These are phyloP conservation scores for Phrynocephalus guinanensis DNA, from an alignment of 2,797 vertebrate genomes.

Conservation along the genomic window DNA sequence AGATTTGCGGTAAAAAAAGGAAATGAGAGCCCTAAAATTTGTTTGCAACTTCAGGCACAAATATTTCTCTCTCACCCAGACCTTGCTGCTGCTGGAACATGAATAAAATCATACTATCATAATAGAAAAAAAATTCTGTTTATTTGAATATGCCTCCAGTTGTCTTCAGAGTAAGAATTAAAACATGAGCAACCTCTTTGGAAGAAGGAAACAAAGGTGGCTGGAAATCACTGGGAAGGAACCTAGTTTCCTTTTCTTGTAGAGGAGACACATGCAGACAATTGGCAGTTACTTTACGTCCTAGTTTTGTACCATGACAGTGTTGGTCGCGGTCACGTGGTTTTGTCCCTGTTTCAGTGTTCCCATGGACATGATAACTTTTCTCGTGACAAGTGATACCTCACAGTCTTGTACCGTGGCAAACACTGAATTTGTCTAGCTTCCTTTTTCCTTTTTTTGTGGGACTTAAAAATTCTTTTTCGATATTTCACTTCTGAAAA, in stretches of 20 bases:
- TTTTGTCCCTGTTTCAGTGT: too few relatives aligned
- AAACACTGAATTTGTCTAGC: too few relatives aligned
- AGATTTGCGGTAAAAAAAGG: neutral
- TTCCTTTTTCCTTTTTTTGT: too few relatives aligned
- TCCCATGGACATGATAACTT: too few relatives aligned
- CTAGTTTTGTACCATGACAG: too few relatives aligned
- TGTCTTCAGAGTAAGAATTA: neutral
- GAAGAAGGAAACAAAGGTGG: neutral
- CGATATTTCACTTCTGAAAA: too few relatives aligned
- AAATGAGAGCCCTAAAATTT: neutral
- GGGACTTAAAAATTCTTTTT: too few relatives aligned
- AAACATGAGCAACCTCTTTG: neutral
- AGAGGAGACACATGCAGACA: neutral
- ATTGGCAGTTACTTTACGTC: too few relatives aligned
- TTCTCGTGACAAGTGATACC: too few relatives aligned
- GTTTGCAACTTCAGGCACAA: neutral
- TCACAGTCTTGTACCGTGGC: too few relatives aligned
- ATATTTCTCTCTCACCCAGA: too few relatives aligned
- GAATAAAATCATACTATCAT: neutral
- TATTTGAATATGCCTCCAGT: neutral
- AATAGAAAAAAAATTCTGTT: neutral
- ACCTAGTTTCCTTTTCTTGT: neutral
- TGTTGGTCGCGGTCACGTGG: too few relatives aligned
- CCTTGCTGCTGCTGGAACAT: neutral
- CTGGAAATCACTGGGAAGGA: neutral